Evolutionary conservation across 2,113 vertebrate species (phyloP).

Genomic region (Lamprotornis superbus): DNA sequence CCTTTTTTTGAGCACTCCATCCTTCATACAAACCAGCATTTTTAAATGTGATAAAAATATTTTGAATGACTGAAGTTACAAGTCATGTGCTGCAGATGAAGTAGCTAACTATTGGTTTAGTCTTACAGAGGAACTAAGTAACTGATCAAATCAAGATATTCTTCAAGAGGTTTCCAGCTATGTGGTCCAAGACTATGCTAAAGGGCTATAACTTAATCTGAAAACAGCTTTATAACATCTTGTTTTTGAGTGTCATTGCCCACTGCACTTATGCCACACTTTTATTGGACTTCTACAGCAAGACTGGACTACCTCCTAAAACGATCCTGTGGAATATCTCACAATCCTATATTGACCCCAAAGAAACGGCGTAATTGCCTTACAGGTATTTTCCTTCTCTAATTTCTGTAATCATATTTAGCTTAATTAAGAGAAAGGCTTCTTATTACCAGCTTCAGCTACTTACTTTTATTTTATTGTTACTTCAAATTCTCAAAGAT

Average conservation of each 20-base stretch:
- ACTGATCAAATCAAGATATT: constrained; percentile 14
- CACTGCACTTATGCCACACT: neutral
- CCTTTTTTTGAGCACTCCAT: neutral
- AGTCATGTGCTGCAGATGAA: neutral
- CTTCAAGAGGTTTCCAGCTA: neutral
- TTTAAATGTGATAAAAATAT: neutral
- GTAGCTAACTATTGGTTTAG: constrained; percentile 17
- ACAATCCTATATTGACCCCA: neutral
- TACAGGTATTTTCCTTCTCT: neutral
- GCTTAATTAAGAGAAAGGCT: neutral
- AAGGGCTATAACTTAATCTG: neutral
- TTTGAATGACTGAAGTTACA: constrained; percentile 7
- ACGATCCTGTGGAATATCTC: neutral
- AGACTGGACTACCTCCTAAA: neutral
- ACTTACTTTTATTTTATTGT: constrained; percentile 26
- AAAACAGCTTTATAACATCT: neutral
- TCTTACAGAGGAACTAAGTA: constrained; percentile 21
- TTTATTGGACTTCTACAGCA: neutral
- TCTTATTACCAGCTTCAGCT: neutral
- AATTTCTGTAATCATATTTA: neutral
- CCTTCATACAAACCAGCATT: constrained; percentile 10
- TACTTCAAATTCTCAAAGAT: constrained; percentile 12
- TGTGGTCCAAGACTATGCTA: neutral
- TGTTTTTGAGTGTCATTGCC: neutral
- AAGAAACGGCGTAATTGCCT: neutral